Evolutionary conservation across 2,888 invertebrate genomes (phyloP).

Genomic region (Antheraea assamensis): DNA sequence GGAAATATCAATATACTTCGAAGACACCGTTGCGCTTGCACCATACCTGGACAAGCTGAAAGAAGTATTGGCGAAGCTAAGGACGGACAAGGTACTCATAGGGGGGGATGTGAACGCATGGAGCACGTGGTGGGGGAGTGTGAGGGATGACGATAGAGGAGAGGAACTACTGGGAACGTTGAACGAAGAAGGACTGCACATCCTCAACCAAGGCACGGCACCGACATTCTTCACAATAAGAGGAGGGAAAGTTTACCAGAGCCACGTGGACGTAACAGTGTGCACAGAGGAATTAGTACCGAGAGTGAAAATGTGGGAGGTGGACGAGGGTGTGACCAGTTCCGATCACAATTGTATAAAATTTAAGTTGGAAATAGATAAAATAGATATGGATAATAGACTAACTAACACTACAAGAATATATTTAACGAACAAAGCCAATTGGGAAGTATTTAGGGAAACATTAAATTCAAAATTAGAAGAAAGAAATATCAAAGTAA

Average conservation of each 20-base stretch:
- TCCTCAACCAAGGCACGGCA: background rate
- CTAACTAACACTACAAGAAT: too few species aligned
- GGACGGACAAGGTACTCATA: background rate
- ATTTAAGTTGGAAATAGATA: too few species aligned
- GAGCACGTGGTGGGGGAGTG: background rate
- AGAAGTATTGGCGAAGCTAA: too few species aligned
- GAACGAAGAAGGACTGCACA: background rate
- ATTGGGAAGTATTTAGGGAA: too few species aligned
- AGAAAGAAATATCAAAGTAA: too few species aligned
- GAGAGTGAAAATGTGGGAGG: background rate
- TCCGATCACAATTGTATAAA: background rate
- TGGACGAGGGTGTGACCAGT: background rate
- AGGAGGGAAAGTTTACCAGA: background rate
- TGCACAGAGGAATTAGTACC: background rate
- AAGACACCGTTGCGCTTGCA: too few species aligned
- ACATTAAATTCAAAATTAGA: too few species aligned
- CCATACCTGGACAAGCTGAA: too few species aligned
- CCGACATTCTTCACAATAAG: background rate
- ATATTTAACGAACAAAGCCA: too few species aligned
- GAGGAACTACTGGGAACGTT: background rate
- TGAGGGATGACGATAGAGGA: background rate
- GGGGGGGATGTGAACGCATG: background rate
- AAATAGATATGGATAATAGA: too few species aligned
- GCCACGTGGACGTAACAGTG: background rate
- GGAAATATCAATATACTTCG: too few species aligned